These are phyloP conservation scores for Cactoblastis cactorum DNA, from an alignment of 2,888 invertebrate species.

Conservation along the genomic window DNA sequence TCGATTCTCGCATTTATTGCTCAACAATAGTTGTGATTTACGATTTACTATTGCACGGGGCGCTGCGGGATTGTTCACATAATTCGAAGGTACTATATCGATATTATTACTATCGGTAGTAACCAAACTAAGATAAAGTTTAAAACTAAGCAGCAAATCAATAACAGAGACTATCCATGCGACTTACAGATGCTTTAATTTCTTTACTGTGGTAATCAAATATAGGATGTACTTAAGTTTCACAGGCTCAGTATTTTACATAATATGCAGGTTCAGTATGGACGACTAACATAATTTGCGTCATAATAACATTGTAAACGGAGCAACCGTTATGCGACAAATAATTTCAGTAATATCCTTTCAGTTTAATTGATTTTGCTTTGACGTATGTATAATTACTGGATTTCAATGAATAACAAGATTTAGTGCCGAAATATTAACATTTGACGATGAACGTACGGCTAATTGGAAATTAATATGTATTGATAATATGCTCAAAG, in stretches of 20 bases:
- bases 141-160: conserved; percentile 16
- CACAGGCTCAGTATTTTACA: conserved; percentile 10
- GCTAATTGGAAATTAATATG: too few species aligned
- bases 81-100: conserved; percentile 44
- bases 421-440: neutral
- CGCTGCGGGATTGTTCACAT: conserved; percentile 52
- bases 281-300: conserved; percentile 8
- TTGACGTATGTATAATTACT: neutral
- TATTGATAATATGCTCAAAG: too few species aligned
- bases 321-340: conserved; percentile 1
- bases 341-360: conserved; percentile 4
- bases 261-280: conserved; percentile 12
- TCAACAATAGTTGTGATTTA: conserved; percentile 76
- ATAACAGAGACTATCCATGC: conserved; percentile 23
- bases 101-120: conserved; percentile 23
- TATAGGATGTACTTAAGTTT: conserved; percentile 19
- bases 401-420: neutral
- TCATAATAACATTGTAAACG: conserved; percentile 9
- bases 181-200: conserved; percentile 30
- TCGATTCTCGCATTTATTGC: too few species aligned
- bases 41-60: conserved; percentile 54
- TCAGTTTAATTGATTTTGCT: neutral
- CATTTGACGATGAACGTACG: too few species aligned
- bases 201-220: conserved; percentile 31
- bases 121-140: conserved; percentile 33